These are phyloP conservation scores for Galerucella calmariensis DNA, from an alignment of 2,888 invertebrate genomes.

Conservation along the genomic window DNA sequence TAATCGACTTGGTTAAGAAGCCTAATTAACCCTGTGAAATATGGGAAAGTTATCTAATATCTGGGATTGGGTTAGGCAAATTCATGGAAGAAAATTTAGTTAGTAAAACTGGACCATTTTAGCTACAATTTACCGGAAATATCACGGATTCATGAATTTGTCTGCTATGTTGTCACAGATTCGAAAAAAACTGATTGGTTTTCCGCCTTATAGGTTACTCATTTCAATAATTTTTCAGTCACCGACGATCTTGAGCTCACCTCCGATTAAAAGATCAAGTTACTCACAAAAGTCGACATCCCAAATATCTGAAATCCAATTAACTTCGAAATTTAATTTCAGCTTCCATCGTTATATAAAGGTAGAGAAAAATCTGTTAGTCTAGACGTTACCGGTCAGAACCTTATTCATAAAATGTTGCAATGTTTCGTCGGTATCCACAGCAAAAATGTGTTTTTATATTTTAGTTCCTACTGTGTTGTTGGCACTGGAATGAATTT, in stretches of 20 bases:
- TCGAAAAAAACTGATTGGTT: too few species aligned
- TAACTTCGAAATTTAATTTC: constrained; percentile 37
- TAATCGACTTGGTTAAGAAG: too few species aligned
- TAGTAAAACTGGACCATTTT: too few species aligned
- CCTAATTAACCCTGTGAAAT: too few species aligned
- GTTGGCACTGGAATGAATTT: too few species aligned
- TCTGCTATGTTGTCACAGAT: too few species aligned
- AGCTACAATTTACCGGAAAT: too few species aligned
- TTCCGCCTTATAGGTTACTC: neutral
- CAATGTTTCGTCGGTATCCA: neutral
- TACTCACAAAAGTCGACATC: constrained; percentile 19
- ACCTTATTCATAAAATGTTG: neutral
- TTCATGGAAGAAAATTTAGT: too few species aligned
- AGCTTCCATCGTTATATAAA: constrained; percentile 38
- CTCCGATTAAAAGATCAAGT: constrained; percentile 23
- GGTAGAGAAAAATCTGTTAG: constrained; percentile 41
- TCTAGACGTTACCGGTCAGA: neutral
- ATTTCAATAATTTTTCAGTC: neutral
- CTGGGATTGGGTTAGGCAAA: too few species aligned
- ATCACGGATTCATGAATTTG: too few species aligned
- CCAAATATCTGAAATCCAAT: constrained; percentile 31
- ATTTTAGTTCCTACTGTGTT: neutral
- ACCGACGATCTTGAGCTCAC: constrained; percentile 4
- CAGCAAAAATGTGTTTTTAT: neutral
- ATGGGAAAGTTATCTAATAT: too few species aligned